Percentiles rank a stretch among this genome's conserved stretches.
Evolutionary conservation across 1,140 invertebrate genomes (phyloP).

Genomic region (Hesperophylax magnus): DNA sequence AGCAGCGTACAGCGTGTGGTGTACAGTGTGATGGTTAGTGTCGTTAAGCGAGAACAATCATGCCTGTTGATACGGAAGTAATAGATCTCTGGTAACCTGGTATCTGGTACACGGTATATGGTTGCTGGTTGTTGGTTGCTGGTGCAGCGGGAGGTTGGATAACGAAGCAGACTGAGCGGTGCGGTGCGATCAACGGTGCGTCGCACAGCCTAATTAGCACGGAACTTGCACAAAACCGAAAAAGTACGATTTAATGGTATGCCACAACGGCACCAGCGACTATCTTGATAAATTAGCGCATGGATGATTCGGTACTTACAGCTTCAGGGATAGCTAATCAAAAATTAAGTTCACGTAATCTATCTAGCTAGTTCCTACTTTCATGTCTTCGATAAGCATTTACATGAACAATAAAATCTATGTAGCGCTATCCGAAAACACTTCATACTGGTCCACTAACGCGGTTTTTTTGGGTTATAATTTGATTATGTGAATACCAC

Average conservation of each 20-base stretch:
- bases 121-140: background rate
- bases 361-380: no score
- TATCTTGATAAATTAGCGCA: no score
- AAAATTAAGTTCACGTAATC: no score
- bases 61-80: constrained; percentile 1
- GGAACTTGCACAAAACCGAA: constrained; percentile 10
- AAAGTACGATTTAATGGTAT: background rate
- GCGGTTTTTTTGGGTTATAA: no score
- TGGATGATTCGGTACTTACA: no score
- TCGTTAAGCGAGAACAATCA: background rate
- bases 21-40: background rate
- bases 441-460: no score
- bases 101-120: no score
- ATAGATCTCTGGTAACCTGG: background rate
- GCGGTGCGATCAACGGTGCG: background rate
- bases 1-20: background rate
- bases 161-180: background rate
- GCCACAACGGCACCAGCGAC: background rate
- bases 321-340: no score
- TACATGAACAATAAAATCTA: no score
- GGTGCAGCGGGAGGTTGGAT: constrained; percentile 1
- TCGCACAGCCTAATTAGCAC: constrained; percentile 14
- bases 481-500: no score
- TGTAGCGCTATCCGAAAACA: no score
- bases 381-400: no score